Evolutionary conservation across 2,797 vertebrate genomes (phyloP).

Genomic region (Sebastes nivosus): DNA sequence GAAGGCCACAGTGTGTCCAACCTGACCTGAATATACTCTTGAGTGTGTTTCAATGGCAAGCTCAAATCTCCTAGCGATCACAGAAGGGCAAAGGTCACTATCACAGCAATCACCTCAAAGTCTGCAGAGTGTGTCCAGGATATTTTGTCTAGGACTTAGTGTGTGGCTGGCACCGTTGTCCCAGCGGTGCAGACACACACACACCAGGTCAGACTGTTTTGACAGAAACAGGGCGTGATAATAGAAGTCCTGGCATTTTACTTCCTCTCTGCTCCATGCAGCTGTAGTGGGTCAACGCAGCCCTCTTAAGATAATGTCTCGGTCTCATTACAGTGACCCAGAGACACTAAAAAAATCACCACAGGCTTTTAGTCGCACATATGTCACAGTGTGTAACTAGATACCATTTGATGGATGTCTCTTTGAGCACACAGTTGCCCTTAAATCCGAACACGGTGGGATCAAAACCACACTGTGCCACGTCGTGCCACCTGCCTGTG

Average conservation of each 20-base stretch:
- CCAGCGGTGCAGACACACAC: slow-evolving; percentile 26
- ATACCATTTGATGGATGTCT: slow-evolving; percentile 60
- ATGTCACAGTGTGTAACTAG: slow-evolving; percentile 63
- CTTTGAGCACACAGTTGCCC: slow-evolving; percentile 55
- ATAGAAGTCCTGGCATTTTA: slow-evolving; percentile 50
- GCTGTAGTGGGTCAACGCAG: slow-evolving; percentile 27
- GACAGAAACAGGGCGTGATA: slow-evolving; percentile 68
- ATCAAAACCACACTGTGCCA: slow-evolving; percentile 42
- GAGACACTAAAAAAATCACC: slow-evolving; percentile 33
- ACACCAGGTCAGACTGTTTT: slow-evolving; percentile 46
- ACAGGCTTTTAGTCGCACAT: slow-evolving; percentile 41
- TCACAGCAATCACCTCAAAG: slow-evolving; percentile 38
- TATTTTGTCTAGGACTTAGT: slow-evolving; percentile 13
- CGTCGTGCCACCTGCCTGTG: slow-evolving; percentile 66
- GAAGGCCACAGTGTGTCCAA: slow-evolving; percentile 55
- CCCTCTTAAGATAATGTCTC: slow-evolving; percentile 45
- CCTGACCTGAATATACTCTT: not conserved
- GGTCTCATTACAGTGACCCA: slow-evolving; percentile 35
- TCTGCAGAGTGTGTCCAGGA: not conserved
- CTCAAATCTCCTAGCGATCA: slow-evolving; percentile 22
- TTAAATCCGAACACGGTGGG: slow-evolving; percentile 52
- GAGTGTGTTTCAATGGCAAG: not conserved
- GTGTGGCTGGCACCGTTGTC: slow-evolving; percentile 24
- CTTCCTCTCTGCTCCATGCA: slow-evolving; percentile 7
- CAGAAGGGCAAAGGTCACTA: slow-evolving; percentile 42